A percentile compares a stretch with the other conserved stretches of the same genome.
Conservation (phyloP, 2,113 vertebrate species). For the Monopterus albus region DNA sequence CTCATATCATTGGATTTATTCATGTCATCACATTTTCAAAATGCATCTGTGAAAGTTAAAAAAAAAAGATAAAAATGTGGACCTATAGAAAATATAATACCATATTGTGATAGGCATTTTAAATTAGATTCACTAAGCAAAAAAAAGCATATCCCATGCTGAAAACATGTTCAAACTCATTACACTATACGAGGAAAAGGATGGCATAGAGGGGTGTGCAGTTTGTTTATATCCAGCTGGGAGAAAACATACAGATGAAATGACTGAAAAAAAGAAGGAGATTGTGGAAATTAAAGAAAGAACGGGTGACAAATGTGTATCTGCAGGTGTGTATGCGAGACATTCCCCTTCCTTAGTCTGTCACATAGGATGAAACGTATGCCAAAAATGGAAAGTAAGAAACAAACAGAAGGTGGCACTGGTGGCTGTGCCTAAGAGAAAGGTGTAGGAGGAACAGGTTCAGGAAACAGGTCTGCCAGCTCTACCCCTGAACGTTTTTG, state of each 20-base stretch:
- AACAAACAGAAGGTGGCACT: slow-evolving; percentile 72
- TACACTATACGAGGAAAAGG: slow-evolving; percentile 43
- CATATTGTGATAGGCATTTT: slow-evolving; percentile 20
- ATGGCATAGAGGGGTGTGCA: slow-evolving; percentile 3
- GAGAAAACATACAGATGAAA: not conserved
- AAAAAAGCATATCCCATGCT: slow-evolving; percentile 40
- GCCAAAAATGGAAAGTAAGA: slow-evolving; percentile 20
- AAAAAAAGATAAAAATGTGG: not conserved
- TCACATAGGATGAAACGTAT: slow-evolving; percentile 16
- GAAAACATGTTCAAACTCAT: slow-evolving; percentile 50
- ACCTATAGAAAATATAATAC: not conserved
- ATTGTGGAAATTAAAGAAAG: not conserved
- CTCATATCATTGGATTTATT: not conserved
- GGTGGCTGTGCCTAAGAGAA: slow-evolving; percentile 51
- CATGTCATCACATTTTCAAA: not conserved
- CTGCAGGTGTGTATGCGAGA: slow-evolving; percentile 2
- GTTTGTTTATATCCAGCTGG: slow-evolving; percentile 23
- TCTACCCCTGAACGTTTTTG: not conserved
- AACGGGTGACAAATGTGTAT: slow-evolving; percentile 8
- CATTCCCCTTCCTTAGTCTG: not conserved
- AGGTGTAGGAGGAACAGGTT: slow-evolving; percentile 18
- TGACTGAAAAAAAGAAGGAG: slow-evolving; percentile 1
- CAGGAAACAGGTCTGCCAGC: slow-evolving; percentile 2
- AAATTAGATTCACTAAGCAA: slow-evolving; percentile 48
- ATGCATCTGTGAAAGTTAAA: not conserved